phyloP scores from a whole-genome alignment of 2,113 vertebrate genomes.

The Sardina pilchardus region DNA sequence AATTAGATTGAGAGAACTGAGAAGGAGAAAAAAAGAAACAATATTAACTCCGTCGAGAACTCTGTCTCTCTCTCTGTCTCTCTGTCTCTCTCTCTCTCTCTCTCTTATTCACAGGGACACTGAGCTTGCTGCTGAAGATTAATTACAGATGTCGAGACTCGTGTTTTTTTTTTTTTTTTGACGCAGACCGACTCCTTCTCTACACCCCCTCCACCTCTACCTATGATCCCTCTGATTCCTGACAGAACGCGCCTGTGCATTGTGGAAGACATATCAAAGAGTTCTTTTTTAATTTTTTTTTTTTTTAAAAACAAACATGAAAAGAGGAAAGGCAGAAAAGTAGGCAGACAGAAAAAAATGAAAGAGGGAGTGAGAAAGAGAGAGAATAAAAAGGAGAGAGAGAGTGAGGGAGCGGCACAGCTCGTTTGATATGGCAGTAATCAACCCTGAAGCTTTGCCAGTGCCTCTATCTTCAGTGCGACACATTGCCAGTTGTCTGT shows the following conservation, averaged over 20 bases:
- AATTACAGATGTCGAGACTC: slow-evolving; percentile 48
- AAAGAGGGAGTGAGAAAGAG: not conserved
- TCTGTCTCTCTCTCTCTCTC: not conserved
- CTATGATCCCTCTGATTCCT: slow-evolving; percentile 46
- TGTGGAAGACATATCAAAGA: slow-evolving; percentile 46
- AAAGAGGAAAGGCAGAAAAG: slow-evolving; percentile 17
- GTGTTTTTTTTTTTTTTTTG: slow-evolving; percentile 39
- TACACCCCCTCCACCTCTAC: not conserved
- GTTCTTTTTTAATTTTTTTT: too few relatives aligned
- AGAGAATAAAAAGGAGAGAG: not conserved
- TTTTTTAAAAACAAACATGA: slow-evolving; percentile 27
- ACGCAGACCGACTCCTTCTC: not conserved
- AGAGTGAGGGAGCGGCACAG: not conserved
- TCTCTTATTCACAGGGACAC: slow-evolving; percentile 37
- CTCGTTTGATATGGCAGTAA: slow-evolving; percentile 32
- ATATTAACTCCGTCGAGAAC: slow-evolving; percentile 32
- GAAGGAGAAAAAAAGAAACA: slow-evolving; percentile 16
- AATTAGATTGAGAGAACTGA: slow-evolving; percentile 47
- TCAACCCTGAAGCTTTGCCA: slow-evolving; percentile 38
- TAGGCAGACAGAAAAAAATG: not conserved
- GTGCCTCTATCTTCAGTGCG: slow-evolving; percentile 40
- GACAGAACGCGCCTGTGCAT: slow-evolving; percentile 35
- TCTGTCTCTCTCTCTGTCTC: not conserved
- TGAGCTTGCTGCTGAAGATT: slow-evolving; percentile 38
- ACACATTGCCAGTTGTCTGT: slow-evolving; percentile 38